A percentile compares a stretch with the other conserved stretches of the same genome.
These are phyloP conservation scores for Myodes glareolus DNA, from an alignment of 2,113 vertebrate genomes.

Conservation along the genomic window DNA sequence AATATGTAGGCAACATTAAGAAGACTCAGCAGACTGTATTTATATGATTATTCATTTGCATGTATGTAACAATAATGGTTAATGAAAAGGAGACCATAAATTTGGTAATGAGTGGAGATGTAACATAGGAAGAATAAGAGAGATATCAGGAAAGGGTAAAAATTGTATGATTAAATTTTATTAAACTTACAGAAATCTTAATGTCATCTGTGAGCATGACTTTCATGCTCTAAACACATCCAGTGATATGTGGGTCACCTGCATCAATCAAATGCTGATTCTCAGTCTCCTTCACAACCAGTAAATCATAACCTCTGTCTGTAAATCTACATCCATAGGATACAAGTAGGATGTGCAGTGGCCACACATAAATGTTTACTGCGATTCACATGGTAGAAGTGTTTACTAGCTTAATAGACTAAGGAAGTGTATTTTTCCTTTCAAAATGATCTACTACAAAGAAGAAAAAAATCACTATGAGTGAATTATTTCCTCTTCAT, in stretches of 20 bases:
- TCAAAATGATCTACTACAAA: too few relatives aligned
- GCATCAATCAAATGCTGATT: too few relatives aligned
- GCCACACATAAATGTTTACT: background rate
- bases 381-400: background rate
- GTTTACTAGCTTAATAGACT: background rate
- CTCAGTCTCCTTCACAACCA: background rate
- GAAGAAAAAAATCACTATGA: too few relatives aligned
- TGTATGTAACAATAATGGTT: background rate
- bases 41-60: background rate
- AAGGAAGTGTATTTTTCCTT: background rate
- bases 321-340: background rate
- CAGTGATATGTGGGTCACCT: background rate
- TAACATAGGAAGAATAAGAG: background rate
- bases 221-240: background rate
- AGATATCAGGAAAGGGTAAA: background rate
- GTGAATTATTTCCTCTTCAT: background rate
- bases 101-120: background rate
- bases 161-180: too few relatives aligned
- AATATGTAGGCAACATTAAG: background rate
- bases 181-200: background rate
- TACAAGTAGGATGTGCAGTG: background rate
- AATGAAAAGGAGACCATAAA: background rate
- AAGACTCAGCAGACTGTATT: background rate
- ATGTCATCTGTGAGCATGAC: background rate
- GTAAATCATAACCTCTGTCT: background rate